Conservation (phyloP, 2,113 vertebrate genomes). For the Crypturellus undulatus region DNA sequence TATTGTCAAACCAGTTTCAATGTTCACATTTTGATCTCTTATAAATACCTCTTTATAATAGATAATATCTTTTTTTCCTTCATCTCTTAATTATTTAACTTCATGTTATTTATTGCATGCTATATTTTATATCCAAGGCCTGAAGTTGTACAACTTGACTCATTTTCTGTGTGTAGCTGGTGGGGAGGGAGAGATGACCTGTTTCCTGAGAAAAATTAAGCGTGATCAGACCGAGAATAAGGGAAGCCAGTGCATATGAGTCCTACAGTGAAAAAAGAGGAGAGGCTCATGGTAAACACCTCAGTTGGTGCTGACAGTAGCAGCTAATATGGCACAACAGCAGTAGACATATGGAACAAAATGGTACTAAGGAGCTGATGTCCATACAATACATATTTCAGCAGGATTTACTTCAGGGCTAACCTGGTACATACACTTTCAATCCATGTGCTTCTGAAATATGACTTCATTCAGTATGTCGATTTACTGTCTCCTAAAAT, state of each 20-base stretch:
- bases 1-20: background rate
- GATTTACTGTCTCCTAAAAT: background rate
- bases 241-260: background rate
- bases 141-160: background rate
- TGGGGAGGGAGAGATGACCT: background rate
- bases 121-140: background rate
- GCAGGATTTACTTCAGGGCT: background rate
- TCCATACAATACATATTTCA: rapidly evolving
- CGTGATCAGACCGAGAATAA: no score
- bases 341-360: background rate
- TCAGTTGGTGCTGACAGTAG: background rate
- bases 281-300: background rate
- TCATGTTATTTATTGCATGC: background rate
- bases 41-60: background rate
- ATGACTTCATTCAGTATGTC: background rate
- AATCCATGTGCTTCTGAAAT: background rate
- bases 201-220: rapidly evolving
- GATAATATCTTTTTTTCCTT: background rate
- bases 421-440: background rate
- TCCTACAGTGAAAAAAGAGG: background rate
- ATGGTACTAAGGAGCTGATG: background rate
- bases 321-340: background rate
- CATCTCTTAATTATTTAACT: background rate
- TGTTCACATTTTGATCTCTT: background rate
- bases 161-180: background rate